Evolutionary conservation across 2,888 invertebrate genomes (phyloP).

Genomic region (Drosophila mayaguana): DNA sequence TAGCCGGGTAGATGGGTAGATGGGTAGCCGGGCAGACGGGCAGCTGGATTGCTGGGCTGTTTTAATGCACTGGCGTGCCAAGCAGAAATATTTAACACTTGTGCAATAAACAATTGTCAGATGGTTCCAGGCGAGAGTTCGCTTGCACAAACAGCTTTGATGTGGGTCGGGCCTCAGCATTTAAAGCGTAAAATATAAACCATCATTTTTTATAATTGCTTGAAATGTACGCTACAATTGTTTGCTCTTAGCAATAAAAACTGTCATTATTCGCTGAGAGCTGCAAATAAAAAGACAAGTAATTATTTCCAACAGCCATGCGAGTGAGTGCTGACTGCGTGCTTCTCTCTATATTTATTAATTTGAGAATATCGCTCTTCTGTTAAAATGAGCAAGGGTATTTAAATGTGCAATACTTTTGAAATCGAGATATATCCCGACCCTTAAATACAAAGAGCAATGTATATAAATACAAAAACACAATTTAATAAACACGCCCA

Average conservation of each 20-base stretch:
- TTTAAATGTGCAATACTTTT: conserved; percentile 8
- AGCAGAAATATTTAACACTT: conserved; percentile 79
- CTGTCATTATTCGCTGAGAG: conserved; percentile 24
- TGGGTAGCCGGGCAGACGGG: conserved; percentile 11
- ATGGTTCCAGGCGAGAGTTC: conserved; percentile 22
- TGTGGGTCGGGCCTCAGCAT: conserved; percentile 63
- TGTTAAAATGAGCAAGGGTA: conserved; percentile 5
- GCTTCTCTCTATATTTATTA: conserved; percentile 35
- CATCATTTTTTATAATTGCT: conserved; percentile 43
- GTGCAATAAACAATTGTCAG: conserved; percentile 78
- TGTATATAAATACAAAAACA: no score
- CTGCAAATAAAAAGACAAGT: background rate
- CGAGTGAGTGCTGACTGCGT: background rate
- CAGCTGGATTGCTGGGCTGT: conserved; percentile 19
- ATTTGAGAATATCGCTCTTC: conserved; percentile 50
- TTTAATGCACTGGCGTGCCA: conserved; percentile 69
- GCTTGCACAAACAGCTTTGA: conserved; percentile 22
- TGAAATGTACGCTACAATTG: conserved; percentile 29
- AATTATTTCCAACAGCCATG: background rate
- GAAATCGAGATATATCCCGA: background rate
- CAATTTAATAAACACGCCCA: no score
- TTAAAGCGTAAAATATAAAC: conserved; percentile 27
- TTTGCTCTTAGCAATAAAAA: conserved; percentile 31
- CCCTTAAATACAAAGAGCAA: no score
- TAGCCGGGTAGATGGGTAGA: conserved; percentile 6